Percentiles rank a stretch among this genome's conserved stretches.
These are phyloP conservation scores for Agrypnus murinus DNA, from an alignment of 2,888 invertebrate genomes.

Conservation along the genomic window DNA sequence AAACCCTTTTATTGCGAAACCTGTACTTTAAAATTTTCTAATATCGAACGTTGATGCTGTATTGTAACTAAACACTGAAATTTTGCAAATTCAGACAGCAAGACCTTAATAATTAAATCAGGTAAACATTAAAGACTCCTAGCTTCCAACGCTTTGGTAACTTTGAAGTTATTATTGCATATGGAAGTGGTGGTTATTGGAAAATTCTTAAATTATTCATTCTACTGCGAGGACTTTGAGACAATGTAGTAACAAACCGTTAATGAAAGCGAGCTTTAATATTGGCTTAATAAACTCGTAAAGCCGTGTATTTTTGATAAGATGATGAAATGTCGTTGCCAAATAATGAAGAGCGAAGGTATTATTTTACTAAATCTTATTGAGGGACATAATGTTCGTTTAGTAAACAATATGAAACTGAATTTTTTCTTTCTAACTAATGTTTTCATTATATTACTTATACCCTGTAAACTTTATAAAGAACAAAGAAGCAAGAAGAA, in stretches of 20 bases:
- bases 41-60: too few species aligned
- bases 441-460: too few species aligned
- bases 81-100: background rate
- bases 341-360: too few species aligned
- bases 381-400: too few species aligned
- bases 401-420: too few species aligned
- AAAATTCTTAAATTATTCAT: constrained; percentile 9
- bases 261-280: constrained; percentile 17
- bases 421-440: too few species aligned
- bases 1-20: too few species aligned
- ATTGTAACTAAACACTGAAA: too few species aligned
- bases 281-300: constrained; percentile 2
- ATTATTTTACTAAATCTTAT: too few species aligned
- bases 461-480: too few species aligned
- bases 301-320: constrained; percentile 1
- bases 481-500: too few species aligned
- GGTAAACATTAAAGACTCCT: constrained; percentile 4
- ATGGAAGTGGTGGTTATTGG: background rate
- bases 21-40: too few species aligned
- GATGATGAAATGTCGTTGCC: background rate
- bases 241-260: background rate
- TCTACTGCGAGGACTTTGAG: background rate
- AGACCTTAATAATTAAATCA: background rate
- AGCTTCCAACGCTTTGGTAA: background rate
- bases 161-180: background rate